Base-by-base conservation (phyloP, 2,888 invertebrate species). In the Terebella lapidaria region DNA sequence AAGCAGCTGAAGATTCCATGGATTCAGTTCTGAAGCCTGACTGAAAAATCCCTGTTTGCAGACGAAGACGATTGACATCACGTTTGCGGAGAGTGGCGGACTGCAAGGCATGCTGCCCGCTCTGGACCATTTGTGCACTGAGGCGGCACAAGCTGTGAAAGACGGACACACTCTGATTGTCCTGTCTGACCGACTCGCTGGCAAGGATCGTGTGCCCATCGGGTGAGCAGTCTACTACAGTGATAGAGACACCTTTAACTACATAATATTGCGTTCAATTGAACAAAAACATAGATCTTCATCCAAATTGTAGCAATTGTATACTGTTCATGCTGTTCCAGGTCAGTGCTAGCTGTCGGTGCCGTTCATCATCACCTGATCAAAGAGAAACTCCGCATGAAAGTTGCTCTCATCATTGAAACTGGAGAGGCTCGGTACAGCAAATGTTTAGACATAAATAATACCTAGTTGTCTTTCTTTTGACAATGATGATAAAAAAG, bases 291-390 rank as follows among this genome's bases (percentile, higher is more conserved):
- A 35, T n/a, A n/a, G n/a, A n/a, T n/a, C n/a, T n/a, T n/a, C n/a
- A n/a, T n/a, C n/a, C n/a, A n/a, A n/a, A n/a, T n/a, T n/a, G n/a
- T n/a, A n/a, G n/a, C n/a, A n/a, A n/a, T n/a, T n/a, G n/a, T n/a
- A n/a, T n/a, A n/a, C n/a, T n/a, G n/a, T n/a, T n/a, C n/a, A n/a
- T n/a, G n/a, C n/a, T n/a, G n/a, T n/a, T 49, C 5, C 63, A 92
- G 93, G 73, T 87, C 90, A 25, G 83, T 95, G 62, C 81, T 96
- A 61, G 90, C 92, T 1, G 83, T 94, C 57, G 95, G 99, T 52
- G 93, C 94, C 22, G 89, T 93, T 1, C 97, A 99, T 82, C 97
- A 99, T 78, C 89, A 93, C 78, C 82, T 99, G 71, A 96, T 99
- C 72, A 92, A 94, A n/a, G 90, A 92, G 29, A 87, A 96, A 42